phyloP scores from a whole-genome alignment of 2,888 invertebrate species.

The Corbicula japonica region DNA sequence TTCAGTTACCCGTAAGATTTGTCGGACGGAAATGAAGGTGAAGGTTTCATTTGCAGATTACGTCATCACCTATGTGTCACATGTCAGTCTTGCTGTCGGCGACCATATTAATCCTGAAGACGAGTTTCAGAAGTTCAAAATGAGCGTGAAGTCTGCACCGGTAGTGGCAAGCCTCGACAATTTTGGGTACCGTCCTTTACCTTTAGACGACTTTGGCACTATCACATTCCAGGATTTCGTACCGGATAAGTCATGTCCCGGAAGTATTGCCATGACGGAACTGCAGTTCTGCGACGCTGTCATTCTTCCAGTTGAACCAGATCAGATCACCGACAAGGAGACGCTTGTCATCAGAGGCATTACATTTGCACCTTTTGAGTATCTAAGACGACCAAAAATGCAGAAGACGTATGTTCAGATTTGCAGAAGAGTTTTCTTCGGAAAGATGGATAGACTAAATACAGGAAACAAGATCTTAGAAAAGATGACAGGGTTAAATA shows the following conservation, averaged over 20 bases:
- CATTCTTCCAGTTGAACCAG: background rate
- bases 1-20: background rate
- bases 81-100: background rate
- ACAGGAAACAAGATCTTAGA: too few relatives aligned
- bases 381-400: background rate
- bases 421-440: background rate
- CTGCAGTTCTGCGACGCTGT: slow-evolving; percentile 13
- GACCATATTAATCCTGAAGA: background rate
- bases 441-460: background rate
- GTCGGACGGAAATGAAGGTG: background rate
- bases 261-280: slow-evolving; percentile 6
- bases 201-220: background rate
- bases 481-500: too few relatives aligned
- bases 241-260: background rate
- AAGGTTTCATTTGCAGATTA: background rate
- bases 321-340: background rate
- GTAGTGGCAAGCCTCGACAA: background rate
- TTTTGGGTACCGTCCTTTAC: background rate
- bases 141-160: background rate
- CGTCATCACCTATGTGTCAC: background rate
- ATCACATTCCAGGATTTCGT: background rate
- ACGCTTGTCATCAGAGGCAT: background rate
- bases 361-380: slow-evolving; percentile 1
- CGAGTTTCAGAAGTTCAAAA: background rate
- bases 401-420: background rate